Conservation (phyloP, 2,797 vertebrate genomes). For the Anabas testudineus region DNA sequence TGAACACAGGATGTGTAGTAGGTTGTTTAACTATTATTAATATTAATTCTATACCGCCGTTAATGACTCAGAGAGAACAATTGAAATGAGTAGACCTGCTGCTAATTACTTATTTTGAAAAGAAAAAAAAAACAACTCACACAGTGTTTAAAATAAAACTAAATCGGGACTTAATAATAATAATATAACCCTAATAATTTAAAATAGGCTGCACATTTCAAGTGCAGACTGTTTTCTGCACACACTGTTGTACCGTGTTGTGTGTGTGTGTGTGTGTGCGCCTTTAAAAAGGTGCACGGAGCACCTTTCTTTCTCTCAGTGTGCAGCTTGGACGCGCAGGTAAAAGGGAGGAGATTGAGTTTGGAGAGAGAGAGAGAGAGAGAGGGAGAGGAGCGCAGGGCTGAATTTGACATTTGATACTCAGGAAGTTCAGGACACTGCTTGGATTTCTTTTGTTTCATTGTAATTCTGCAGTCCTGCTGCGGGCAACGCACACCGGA, state of each 20-base stretch:
- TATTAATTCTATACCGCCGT: too few species aligned
- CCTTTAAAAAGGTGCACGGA: slow-evolving; percentile 73
- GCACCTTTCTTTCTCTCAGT: slow-evolving; percentile 60
- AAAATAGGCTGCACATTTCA: too few species aligned
- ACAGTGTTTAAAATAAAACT: too few species aligned
- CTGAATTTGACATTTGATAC: slow-evolving; percentile 87
- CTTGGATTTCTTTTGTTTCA: slow-evolving; percentile 89
- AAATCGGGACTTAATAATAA: too few species aligned
- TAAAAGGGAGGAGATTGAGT: slow-evolving; percentile 70
- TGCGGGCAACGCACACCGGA: slow-evolving; percentile 50
- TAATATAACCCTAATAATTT: too few species aligned
- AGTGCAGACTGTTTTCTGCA: background rate
- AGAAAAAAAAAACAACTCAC: too few species aligned
- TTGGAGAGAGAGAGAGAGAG: slow-evolving; percentile 41
- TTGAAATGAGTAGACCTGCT: background rate
- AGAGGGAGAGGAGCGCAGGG: slow-evolving; percentile 58
- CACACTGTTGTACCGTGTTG: background rate
- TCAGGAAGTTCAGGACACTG: slow-evolving; percentile 87
- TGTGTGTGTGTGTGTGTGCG: slow-evolving; percentile 48
- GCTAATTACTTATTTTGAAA: too few species aligned
- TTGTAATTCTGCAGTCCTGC: slow-evolving; percentile 80
- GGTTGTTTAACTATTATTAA: too few species aligned
- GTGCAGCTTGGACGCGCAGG: slow-evolving; percentile 72
- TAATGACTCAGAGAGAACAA: too few species aligned
- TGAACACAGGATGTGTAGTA: slow-evolving; percentile 28